Conservation (phyloP, 2,888 invertebrate species). For the Embidobia sp. region DNA sequence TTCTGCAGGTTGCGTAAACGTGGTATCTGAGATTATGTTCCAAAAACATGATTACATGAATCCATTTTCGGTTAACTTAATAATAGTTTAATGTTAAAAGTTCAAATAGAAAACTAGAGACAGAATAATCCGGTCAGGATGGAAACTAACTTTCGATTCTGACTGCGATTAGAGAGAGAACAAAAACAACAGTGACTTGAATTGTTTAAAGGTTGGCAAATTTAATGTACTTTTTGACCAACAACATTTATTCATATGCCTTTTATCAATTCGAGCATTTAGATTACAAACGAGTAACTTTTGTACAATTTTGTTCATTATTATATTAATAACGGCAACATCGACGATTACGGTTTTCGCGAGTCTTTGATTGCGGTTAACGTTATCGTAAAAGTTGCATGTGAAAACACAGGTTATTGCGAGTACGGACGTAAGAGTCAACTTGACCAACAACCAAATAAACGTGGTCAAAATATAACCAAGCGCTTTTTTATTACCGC, state of each 20-base stretch:
- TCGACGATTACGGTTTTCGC: no score
- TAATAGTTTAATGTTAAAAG: conserved; percentile 29
- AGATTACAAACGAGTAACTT: conserved; percentile 30
- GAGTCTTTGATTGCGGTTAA: conserved; percentile 24
- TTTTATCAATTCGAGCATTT: conserved; percentile 22
- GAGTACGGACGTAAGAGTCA: conserved; percentile 44
- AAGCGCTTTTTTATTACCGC: conserved; percentile 70
- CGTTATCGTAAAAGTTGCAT: conserved; percentile 26
- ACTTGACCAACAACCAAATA: conserved; percentile 66
- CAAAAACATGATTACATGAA: conserved; percentile 78
- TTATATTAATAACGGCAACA: no score
- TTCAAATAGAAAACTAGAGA: conserved; percentile 6
- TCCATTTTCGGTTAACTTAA: conserved; percentile 65
- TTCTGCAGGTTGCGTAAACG: conserved; percentile 81
- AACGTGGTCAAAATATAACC: conserved; percentile 67
- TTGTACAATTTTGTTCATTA: conserved; percentile 37
- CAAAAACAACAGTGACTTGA: conserved; percentile 4
- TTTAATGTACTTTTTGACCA: conserved; percentile 26
- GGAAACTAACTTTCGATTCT: conserved; percentile 37
- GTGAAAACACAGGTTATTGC: conserved; percentile 24
- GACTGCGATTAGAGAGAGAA: conserved; percentile 9
- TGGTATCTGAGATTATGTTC: conserved; percentile 80
- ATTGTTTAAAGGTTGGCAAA: conserved; percentile 37
- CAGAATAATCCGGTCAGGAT: conserved; percentile 29
- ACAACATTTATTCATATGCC: conserved; percentile 43